Base-by-base conservation (phyloP, 2,888 invertebrate species). In the Volucella zonaria region DNA sequence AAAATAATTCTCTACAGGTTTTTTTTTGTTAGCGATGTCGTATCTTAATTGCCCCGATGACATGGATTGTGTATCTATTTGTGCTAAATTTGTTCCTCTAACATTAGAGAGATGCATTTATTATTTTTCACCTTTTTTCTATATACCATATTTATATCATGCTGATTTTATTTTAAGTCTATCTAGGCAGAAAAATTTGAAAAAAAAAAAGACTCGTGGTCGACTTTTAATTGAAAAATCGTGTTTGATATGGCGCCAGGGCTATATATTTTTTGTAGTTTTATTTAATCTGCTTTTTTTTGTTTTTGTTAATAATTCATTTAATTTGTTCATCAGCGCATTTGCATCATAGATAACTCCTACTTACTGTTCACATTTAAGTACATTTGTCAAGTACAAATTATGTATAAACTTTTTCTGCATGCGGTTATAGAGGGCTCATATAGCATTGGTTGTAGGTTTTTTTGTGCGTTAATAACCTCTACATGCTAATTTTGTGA, bases 31-130 rank as follows among this genome's bases (percentile, higher is more conserved):
- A 23, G 0, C 18, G 18, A 23, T 23, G 18, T 54, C 49, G 56
- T 61, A 62, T 73, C 77, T 82, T 82, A 77, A 78, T 78, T 79
- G 74, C 74, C n/a, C 40, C 54, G 74, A 74, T 82, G 74, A 74
- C 75, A 64, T 79, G 70, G 52, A 70, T 58, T 66, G 70, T 70
- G 79, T 70, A 74, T 78, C 73, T 77, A 71, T 82, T 51, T 74
- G 66, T 70, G 62, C 52, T 45, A 54, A 74, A 54, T 67, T 47
- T 59, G 61, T 61, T 56, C 15, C 14, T 47, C n/a, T n/a, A 42
- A 47, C 51, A 52, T 59, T 62, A 43, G 43, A 38, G 45, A 52
- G 18, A 42, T 42, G 58, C 14, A 43, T 45, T 56, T 40, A 31
- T 31, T 59, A 8, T 58, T 15, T 47, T 12, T 66, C 6, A 31